phyloP scores from a whole-genome alignment of 2,888 invertebrate species.

The Tenthredo mesomela region DNA sequence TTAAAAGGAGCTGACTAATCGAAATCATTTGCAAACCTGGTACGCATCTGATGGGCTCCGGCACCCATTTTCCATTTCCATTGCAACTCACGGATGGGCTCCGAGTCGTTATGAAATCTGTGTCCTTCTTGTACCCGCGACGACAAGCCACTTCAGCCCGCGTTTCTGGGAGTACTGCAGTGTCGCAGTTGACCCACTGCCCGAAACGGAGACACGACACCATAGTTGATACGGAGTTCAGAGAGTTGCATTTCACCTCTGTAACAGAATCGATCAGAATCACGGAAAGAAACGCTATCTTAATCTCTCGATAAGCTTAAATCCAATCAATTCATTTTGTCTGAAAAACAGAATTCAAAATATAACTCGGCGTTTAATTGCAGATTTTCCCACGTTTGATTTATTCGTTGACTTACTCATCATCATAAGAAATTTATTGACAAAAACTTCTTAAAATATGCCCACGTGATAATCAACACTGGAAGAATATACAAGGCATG shows the following conservation, averaged over 20 bases:
- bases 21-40: conserved; percentile 69
- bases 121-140: conserved; percentile 63
- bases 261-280: not conserved
- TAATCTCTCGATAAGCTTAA: too few relatives aligned
- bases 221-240: conserved; percentile 35
- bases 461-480: too few relatives aligned
- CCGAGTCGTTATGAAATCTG: conserved; percentile 55
- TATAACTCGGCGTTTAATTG: too few relatives aligned
- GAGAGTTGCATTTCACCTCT: conserved; percentile 20
- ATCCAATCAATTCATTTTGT: too few relatives aligned
- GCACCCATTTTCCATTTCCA: conserved; percentile 70
- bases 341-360: too few relatives aligned
- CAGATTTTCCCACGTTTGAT: too few relatives aligned
- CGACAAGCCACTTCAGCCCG: conserved; percentile 66
- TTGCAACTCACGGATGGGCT: conserved; percentile 67
- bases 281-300: too few relatives aligned
- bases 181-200: conserved; percentile 60
- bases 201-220: not conserved
- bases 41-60: conserved; percentile 71
- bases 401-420: too few relatives aligned
- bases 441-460: too few relatives aligned
- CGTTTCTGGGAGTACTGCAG: conserved; percentile 64
- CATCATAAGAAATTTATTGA: too few relatives aligned
- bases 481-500: too few relatives aligned
- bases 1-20: not conserved